Conservation (phyloP, 2,113 vertebrate species). For the Pardalotus punctatus region DNA sequence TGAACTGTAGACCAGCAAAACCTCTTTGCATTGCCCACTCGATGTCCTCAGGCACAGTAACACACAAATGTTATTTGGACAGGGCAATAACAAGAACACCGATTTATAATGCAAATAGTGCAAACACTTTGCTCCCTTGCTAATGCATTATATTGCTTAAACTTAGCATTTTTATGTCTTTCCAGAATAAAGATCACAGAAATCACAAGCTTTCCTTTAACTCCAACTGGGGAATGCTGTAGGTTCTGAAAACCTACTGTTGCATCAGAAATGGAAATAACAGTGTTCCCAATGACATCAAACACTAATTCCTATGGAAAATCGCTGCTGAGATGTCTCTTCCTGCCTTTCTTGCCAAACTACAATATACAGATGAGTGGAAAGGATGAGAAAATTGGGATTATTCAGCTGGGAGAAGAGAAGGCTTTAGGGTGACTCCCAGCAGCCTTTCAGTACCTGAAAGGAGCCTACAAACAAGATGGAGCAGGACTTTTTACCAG, state of each 20-base stretch:
- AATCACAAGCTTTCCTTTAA: neutral
- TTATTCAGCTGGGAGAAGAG: neutral
- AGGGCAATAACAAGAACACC: neutral
- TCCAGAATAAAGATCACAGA: neutral
- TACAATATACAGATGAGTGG: neutral
- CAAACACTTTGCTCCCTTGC: neutral
- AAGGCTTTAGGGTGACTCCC: neutral
- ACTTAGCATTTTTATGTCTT: neutral
- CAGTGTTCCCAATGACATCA: neutral
- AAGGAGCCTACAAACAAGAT: neutral
- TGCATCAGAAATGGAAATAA: constrained; percentile 2
- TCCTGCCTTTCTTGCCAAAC: neutral
- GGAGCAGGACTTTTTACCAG: neutral
- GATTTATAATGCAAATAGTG: neutral
- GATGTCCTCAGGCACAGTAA: neutral
- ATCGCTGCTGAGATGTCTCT: neutral
- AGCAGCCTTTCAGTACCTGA: neutral
- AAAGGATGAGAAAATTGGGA: neutral
- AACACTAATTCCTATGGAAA: neutral
- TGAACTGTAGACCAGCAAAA: neutral
- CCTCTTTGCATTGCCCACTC: neutral
- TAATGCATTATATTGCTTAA: neutral
- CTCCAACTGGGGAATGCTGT: neutral
- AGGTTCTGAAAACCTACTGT: neutral
- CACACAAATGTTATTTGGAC: neutral